Conservation (phyloP, 2,113 vertebrate species). For the Perognathus longimembris region DNA sequence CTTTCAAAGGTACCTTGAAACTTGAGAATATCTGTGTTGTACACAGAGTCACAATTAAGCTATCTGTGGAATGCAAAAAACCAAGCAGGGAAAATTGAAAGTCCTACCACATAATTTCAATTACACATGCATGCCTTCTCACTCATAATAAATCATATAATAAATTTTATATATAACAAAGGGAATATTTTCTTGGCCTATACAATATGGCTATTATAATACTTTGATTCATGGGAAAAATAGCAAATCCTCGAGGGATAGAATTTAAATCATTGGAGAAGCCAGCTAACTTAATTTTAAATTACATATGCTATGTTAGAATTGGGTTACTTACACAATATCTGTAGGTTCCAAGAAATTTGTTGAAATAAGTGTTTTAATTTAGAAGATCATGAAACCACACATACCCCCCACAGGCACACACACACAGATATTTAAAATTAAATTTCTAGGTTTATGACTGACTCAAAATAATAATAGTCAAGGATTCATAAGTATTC, state of each 20-base stretch:
- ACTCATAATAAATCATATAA: not conserved
- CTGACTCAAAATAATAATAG: not conserved
- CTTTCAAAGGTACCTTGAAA: not conserved
- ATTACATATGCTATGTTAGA: not conserved
- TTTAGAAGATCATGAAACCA: not conserved
- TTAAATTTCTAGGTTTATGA: constrained; percentile 1
- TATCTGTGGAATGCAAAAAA: not conserved
- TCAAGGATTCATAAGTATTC: constrained; percentile 43
- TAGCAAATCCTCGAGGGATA: constrained; percentile 16
- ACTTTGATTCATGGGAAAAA: not conserved
- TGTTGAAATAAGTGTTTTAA: constrained; percentile 24
- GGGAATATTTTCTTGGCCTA: not conserved
- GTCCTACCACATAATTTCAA: not conserved
- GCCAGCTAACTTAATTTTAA: not conserved
- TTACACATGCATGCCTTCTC: not conserved
- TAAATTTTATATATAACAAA: not conserved
- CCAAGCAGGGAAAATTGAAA: not conserved
- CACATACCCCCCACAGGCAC: no score
- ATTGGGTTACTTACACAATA: constrained; percentile 5
- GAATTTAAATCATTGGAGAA: constrained; percentile 12
- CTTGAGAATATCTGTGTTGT: not conserved
- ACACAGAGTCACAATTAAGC: not conserved
- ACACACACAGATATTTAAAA: not conserved
- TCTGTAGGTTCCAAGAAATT: constrained; percentile 38
- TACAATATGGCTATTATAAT: not conserved